These are phyloP conservation scores for Cryptotermes secundus DNA, from an alignment of 1,140 invertebrate genomes.

Conservation along the genomic window DNA sequence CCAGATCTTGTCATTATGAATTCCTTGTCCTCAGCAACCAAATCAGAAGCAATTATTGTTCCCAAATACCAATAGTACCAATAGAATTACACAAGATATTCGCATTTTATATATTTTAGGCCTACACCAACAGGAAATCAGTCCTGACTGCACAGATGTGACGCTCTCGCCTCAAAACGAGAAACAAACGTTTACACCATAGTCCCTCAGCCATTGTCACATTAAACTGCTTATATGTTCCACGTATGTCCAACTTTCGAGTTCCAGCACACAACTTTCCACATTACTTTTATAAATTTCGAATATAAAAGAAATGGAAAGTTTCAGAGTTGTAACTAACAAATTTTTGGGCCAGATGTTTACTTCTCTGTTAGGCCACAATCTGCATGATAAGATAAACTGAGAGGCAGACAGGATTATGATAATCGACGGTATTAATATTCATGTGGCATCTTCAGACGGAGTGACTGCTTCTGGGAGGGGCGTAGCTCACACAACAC, in stretches of 20 bases:
- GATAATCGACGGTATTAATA: background rate
- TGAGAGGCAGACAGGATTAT: background rate
- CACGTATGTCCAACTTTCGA: background rate
- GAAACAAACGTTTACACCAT: background rate
- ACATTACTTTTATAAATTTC: constrained; percentile 16
- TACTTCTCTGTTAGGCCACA: background rate
- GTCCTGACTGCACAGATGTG: too few species aligned
- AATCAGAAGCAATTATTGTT: background rate
- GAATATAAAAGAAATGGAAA: constrained; percentile 1
- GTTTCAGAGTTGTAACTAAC: background rate
- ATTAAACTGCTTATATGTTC: background rate
- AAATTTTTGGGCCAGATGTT: background rate
- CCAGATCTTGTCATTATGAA: background rate
- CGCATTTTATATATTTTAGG: too few species aligned
- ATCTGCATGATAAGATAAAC: background rate
- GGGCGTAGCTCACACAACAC: background rate
- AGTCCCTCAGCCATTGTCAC: background rate
- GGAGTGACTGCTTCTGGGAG: background rate
- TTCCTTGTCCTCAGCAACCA: background rate
- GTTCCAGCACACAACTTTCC: background rate
- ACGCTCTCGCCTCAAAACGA: background rate
- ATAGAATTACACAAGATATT: background rate
- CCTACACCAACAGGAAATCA: too few species aligned
- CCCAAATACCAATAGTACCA: background rate
- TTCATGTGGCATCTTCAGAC: background rate